Percentiles rank a stretch among this genome's conserved stretches.
These are phyloP conservation scores for Labia minor DNA, from an alignment of 2,888 invertebrate genomes.

Conservation along the genomic window DNA sequence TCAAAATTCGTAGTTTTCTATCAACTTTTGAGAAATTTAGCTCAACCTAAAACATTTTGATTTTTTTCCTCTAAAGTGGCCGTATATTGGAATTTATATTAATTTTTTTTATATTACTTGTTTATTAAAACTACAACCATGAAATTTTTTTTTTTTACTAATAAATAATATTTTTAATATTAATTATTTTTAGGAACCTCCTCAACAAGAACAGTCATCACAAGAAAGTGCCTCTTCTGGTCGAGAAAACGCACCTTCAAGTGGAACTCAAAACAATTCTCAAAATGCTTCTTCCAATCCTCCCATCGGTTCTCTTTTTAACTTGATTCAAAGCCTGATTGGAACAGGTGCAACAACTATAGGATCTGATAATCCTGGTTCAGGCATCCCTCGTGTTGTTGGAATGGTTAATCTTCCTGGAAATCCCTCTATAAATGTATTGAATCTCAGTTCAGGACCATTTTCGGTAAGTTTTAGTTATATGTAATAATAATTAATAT, in stretches of 20 bases:
- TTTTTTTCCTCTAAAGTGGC: no score
- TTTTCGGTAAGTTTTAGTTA: neutral
- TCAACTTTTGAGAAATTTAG: no score
- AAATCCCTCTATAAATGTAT: neutral
- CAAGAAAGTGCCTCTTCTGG: neutral
- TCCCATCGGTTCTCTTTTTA: neutral
- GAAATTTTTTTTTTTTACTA: no score
- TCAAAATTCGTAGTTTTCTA: no score
- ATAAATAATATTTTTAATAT: neutral
- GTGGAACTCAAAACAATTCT: neutral
- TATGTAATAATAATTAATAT: no score
- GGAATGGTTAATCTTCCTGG: neutral
- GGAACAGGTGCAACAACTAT: neutral
- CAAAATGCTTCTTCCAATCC: neutral
- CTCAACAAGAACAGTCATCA: neutral
- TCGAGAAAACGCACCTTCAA: neutral
- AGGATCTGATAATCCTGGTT: neutral
- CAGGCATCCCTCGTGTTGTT: neutral
- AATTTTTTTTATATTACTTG: no score
- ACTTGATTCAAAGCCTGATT: neutral
- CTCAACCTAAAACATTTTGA: no score
- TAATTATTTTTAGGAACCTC: neutral
- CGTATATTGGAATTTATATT: no score
- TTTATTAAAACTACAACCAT: no score
- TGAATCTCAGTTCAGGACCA: neutral